These are phyloP conservation scores for Synanceia verrucosa DNA, from an alignment of 2,797 vertebrate genomes.

Conservation along the genomic window DNA sequence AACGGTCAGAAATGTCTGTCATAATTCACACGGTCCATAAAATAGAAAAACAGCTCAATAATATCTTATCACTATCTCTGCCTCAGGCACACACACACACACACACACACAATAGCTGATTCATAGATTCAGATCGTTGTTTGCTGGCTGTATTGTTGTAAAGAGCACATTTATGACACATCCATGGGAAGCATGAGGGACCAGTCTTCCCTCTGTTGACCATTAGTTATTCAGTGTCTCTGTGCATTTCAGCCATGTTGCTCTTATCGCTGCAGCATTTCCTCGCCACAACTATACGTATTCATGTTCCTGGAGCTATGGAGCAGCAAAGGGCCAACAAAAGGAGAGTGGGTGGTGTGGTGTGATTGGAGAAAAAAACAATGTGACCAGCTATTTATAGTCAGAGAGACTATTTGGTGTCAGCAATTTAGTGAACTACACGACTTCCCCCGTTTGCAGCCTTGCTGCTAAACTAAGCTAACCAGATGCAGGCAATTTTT, in stretches of 20 bases:
- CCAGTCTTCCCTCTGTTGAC: slow-evolving; percentile 38
- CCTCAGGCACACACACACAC: slow-evolving; percentile 16
- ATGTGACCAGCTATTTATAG: slow-evolving; percentile 11
- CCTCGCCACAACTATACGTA: slow-evolving; percentile 38
- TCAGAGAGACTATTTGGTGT: background rate
- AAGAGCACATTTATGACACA: slow-evolving; percentile 25
- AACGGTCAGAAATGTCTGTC: slow-evolving; percentile 6
- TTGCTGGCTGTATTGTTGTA: slow-evolving; percentile 17
- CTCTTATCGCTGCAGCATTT: slow-evolving; percentile 56
- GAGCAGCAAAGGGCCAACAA: slow-evolving; percentile 28
- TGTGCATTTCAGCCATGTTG: slow-evolving; percentile 19
- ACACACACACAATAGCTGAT: slow-evolving; percentile 20
- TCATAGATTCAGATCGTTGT: slow-evolving; percentile 32
- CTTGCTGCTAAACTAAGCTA: background rate
- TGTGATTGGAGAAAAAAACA: slow-evolving; percentile 42
- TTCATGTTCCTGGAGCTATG: slow-evolving; percentile 39
- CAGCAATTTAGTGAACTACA: too few relatives aligned
- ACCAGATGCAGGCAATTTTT: background rate
- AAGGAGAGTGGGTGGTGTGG: slow-evolving; percentile 28
- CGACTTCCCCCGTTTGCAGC: too few relatives aligned
- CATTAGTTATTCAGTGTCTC: slow-evolving; percentile 39
- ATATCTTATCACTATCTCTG: slow-evolving; percentile 52
- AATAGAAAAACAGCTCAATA: slow-evolving; percentile 40
- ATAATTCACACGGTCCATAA: slow-evolving; percentile 28
- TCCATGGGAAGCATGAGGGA: slow-evolving; percentile 47